phyloP scores from a whole-genome alignment of 2,113 vertebrate genomes.

The Irena cyanogastra region DNA sequence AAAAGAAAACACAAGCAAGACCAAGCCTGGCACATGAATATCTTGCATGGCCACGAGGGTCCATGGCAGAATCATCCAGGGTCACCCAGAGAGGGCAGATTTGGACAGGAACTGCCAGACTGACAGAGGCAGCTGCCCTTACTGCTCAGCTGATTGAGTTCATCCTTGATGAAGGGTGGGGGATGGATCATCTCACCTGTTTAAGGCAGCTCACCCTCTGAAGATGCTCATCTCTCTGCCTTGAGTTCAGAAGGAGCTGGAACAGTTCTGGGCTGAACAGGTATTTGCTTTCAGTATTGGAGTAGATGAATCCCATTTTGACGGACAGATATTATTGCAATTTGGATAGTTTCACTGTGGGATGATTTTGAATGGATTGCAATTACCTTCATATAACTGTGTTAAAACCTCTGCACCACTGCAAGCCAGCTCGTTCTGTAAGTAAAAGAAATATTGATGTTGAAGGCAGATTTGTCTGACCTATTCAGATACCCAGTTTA shows the following conservation, averaged over 20 bases:
- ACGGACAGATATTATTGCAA: neutral
- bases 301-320: neutral
- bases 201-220: neutral
- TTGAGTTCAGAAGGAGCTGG: neutral
- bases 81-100: neutral
- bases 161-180: neutral
- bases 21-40: neutral
- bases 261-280: neutral
- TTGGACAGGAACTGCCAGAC: neutral
- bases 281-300: neutral
- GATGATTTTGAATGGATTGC: neutral
- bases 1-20: neutral
- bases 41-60: fast-evolving
- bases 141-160: neutral
- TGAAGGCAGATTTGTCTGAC: neutral
- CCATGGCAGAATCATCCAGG: neutral
- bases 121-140: neutral
- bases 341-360: neutral
- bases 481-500: neutral
- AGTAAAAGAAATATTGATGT: neutral
- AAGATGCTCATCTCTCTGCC: neutral
- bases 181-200: neutral
- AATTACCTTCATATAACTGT: neutral
- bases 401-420: neutral
- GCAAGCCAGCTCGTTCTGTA: neutral